Evolutionary conservation across 1,140 invertebrate genomes (phyloP).

Genomic region (Oscheius sp.): DNA sequence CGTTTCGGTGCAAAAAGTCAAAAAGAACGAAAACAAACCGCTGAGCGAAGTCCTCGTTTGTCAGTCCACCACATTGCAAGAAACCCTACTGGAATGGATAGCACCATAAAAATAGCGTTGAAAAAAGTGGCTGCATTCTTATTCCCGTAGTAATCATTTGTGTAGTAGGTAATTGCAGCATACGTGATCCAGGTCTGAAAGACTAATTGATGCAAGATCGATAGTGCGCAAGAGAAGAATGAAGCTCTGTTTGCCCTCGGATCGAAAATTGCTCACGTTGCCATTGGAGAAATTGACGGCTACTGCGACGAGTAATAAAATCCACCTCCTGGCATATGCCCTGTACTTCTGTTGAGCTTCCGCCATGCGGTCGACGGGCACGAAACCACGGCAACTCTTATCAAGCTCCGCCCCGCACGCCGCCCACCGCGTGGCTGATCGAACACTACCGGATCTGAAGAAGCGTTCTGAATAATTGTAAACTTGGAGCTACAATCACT

Average conservation of each 20-base stretch:
- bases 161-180: slow-evolving; percentile 64
- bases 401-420: not conserved
- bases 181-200: slow-evolving; percentile 65
- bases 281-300: slow-evolving; percentile 64
- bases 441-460: not conserved
- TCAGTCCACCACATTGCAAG: slow-evolving; percentile 64
- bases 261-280: slow-evolving; percentile 58
- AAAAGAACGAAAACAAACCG: slow-evolving; percentile 58
- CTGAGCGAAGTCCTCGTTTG: slow-evolving; percentile 62
- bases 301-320: slow-evolving; percentile 61
- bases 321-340: slow-evolving; percentile 61
- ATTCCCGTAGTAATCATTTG: slow-evolving; percentile 61
- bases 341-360: not conserved
- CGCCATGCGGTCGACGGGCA: not conserved
- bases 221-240: not conserved
- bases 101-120: slow-evolving; percentile 64
- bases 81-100: slow-evolving; percentile 63
- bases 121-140: slow-evolving; percentile 61
- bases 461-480: too few relatives aligned
- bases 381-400: slow-evolving; percentile 7
- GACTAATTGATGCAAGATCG: not conserved
- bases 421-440: not conserved
- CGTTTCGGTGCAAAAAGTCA: not conserved
- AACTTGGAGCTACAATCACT: too few relatives aligned
- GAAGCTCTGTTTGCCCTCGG: not conserved